These are phyloP conservation scores for Lepidochrysops patricia DNA, from an alignment of 2,888 invertebrate species.

Conservation along the genomic window DNA sequence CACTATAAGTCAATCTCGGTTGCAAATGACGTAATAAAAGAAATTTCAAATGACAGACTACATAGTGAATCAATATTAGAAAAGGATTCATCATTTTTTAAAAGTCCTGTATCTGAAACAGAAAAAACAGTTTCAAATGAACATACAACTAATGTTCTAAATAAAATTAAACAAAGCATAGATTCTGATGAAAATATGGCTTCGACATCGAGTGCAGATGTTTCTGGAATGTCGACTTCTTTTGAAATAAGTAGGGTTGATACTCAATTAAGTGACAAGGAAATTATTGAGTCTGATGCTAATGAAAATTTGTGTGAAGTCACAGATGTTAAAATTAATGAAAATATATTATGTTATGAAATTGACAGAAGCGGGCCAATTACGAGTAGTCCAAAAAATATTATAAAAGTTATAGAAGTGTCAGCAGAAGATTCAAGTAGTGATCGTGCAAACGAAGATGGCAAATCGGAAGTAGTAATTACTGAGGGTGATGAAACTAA, in stretches of 20 bases:
- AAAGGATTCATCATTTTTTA: neutral
- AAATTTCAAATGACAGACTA: constrained; percentile 7
- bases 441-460: neutral
- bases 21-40: neutral
- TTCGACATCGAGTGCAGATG: neutral
- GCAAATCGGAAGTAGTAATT: neutral
- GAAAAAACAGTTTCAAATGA: neutral
- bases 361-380: neutral
- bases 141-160: neutral
- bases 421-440: neutral
- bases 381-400: neutral
- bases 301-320: neutral
- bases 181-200: neutral
- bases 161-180: neutral
- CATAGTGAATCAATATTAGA: neutral
- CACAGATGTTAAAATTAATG: neutral
- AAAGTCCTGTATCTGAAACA: neutral
- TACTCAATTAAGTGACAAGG: neutral
- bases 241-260: neutral
- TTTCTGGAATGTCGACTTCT: constrained; percentile 1
- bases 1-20: neutral
- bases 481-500: neutral
- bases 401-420: neutral
- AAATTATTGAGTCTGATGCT: neutral
- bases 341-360: neutral